phyloP scores from a whole-genome alignment of 2,797 vertebrate species.

The Lithobates sylvaticus region DNA sequence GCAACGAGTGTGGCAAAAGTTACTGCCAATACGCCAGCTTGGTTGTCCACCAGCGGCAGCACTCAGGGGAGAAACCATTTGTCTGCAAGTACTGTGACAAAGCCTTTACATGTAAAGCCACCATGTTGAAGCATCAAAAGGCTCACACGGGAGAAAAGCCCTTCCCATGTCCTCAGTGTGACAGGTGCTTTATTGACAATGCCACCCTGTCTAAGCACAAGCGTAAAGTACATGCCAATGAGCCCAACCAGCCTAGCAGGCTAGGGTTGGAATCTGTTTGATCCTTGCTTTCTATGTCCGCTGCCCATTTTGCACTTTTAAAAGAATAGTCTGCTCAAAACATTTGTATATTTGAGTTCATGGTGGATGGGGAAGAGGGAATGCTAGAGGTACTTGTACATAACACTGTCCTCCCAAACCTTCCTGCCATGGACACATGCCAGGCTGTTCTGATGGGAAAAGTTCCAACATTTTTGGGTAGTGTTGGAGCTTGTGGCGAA shows the following conservation, averaged over 20 bases:
- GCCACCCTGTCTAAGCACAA: conserved; percentile 31
- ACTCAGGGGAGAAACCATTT: conserved; percentile 65
- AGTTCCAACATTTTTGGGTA: too few relatives aligned
- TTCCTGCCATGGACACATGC: too few relatives aligned
- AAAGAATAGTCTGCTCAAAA: too few relatives aligned
- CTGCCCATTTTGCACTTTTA: too few relatives aligned
- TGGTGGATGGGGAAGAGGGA: too few relatives aligned
- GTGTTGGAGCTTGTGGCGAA: too few relatives aligned
- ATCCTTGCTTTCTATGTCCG: too few relatives aligned
- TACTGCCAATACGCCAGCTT: conserved; percentile 64
- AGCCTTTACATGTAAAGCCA: conserved; percentile 64
- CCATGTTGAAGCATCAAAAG: conserved; percentile 63
- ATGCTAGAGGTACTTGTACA: too few relatives aligned
- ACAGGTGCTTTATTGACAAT: conserved; percentile 23
- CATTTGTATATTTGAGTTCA: too few relatives aligned
- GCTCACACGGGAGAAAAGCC: conserved; percentile 57
- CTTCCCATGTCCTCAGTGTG: conserved; percentile 41
- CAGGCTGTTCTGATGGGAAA: too few relatives aligned
- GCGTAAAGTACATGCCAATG: conserved; percentile 6
- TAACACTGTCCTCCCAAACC: too few relatives aligned
- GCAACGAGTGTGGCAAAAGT: conserved; percentile 63
- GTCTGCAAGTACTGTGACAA: conserved; percentile 59
- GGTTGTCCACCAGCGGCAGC: conserved; percentile 59
- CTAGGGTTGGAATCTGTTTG: too few relatives aligned
- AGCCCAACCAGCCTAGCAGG: neutral